Percentiles rank a stretch among this genome's conserved stretches.
These are phyloP conservation scores for Anser brachyrhynchus DNA, from an alignment of 2,113 vertebrate genomes.

Conservation along the genomic window DNA sequence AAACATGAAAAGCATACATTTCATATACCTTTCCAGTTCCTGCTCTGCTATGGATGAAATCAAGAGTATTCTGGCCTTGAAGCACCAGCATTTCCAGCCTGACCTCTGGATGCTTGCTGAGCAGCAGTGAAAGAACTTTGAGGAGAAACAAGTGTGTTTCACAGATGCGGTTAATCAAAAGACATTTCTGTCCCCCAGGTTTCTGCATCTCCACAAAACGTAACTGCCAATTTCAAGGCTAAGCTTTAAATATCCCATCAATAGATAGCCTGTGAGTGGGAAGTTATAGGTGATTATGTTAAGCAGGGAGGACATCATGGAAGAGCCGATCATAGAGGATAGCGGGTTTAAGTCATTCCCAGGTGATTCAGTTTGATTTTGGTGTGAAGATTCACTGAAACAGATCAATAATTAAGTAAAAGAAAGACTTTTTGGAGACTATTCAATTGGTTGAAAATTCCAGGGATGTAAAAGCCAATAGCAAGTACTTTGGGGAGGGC, in stretches of 20 bases:
- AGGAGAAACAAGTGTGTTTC: conserved; percentile 63
- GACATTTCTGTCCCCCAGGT: neutral
- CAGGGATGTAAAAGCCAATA: neutral
- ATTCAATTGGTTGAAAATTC: neutral
- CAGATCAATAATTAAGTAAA: neutral
- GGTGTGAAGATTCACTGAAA: neutral
- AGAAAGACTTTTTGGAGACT: neutral
- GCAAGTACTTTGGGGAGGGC: neutral
- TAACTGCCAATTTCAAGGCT: neutral
- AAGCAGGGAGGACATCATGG: neutral
- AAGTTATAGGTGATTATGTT: neutral
- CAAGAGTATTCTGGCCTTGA: conserved; percentile 54
- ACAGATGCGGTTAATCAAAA: neutral
- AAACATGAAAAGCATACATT: conserved; percentile 68
- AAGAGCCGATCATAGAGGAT: neutral
- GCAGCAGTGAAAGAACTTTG: conserved; percentile 54
- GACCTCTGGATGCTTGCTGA: conserved; percentile 67
- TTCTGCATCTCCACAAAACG: neutral
- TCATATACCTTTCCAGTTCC: conserved; percentile 60
- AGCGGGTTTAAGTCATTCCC: neutral
- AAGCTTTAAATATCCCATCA: neutral
- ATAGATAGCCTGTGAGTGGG: neutral
- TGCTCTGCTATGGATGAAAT: conserved; percentile 67
- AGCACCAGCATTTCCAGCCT: conserved; percentile 46
- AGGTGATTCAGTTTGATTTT: neutral